Evolutionary conservation across 2,888 invertebrate genomes (phyloP).

Genomic region (Ametastegia equiseti): DNA sequence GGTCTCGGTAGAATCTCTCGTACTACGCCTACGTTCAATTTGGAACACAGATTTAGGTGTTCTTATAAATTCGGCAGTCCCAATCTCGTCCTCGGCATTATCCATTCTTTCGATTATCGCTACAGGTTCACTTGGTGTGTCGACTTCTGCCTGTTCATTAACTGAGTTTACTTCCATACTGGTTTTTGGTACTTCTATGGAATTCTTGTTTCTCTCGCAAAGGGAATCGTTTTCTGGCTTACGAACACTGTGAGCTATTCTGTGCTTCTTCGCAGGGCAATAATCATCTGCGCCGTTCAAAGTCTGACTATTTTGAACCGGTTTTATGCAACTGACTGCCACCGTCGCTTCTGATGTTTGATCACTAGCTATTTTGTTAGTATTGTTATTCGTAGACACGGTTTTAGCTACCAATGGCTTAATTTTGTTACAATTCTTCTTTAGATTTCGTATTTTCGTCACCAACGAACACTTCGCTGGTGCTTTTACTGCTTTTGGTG

Average conservation of each 20-base stretch:
- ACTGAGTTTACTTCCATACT: not conserved
- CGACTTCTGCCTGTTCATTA: not conserved
- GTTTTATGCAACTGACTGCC: not conserved
- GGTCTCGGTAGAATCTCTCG: not conserved
- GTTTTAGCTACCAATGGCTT: not conserved
- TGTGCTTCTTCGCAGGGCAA: slow-evolving; percentile 32
- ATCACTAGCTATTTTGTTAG: not conserved
- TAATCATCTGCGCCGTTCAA: not conserved
- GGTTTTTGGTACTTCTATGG: not conserved
- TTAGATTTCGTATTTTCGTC: slow-evolving; percentile 58
- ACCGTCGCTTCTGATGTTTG: not conserved
- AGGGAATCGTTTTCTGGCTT: not conserved
- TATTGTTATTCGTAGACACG: not conserved
- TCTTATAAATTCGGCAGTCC: not conserved
- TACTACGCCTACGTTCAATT: not conserved
- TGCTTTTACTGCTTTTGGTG: not conserved
- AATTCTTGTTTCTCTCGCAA: not conserved
- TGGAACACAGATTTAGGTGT: not conserved
- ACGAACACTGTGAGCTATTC: slow-evolving; percentile 29
- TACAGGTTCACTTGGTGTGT: not conserved
- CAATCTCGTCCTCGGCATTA: not conserved
- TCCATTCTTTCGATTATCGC: not conserved
- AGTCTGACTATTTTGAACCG: not conserved
- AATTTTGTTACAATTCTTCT: slow-evolving; percentile 52
- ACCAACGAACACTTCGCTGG: slow-evolving; percentile 53